phyloP scores from a whole-genome alignment of 2,888 invertebrate genomes.

The Euspilapteryx auroguttella region DNA sequence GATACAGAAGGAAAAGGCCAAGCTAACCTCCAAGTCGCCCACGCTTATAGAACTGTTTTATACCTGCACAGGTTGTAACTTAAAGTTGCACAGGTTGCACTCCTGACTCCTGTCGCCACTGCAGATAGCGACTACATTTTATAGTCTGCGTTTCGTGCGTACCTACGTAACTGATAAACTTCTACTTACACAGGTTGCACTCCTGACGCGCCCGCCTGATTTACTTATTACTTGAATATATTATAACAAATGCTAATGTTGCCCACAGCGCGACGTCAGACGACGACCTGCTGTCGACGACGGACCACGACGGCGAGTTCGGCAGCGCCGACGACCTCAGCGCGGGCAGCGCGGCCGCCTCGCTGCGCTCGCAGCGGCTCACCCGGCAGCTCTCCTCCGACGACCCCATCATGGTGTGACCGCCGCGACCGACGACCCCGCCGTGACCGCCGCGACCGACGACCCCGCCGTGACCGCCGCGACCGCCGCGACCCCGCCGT shows the following conservation, averaged over 20 bases:
- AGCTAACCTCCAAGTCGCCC: constrained; percentile 77
- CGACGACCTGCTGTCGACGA: constrained; percentile 79
- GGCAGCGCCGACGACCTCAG: constrained; percentile 66
- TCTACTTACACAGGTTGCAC: too few relatives aligned
- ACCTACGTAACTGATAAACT: too few relatives aligned
- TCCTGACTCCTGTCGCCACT: too few relatives aligned
- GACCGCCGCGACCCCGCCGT: constrained; percentile 12
- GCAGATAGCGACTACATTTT: too few relatives aligned
- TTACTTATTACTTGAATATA: too few relatives aligned
- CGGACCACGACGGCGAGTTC: constrained; percentile 76
- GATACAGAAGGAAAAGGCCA: constrained; percentile 80
- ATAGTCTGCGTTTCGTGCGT: too few relatives aligned
- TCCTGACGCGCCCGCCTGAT: too few relatives aligned
- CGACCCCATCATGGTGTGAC: constrained; percentile 54
- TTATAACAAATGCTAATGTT: constrained; percentile 1
- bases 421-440: neutral
- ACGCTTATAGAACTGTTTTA: too few relatives aligned
- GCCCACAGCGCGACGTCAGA: constrained; percentile 74
- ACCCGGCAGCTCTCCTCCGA: constrained; percentile 53
- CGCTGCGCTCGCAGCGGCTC: constrained; percentile 37
- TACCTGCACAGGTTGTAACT: too few relatives aligned
- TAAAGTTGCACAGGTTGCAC: too few relatives aligned
- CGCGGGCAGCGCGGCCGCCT: constrained; percentile 19
- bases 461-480: constrained; percentile 13
- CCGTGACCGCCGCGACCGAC: constrained; percentile 12